phyloP scores from a whole-genome alignment of 2,797 vertebrate genomes.

The Loris lydekkerianus region DNA sequence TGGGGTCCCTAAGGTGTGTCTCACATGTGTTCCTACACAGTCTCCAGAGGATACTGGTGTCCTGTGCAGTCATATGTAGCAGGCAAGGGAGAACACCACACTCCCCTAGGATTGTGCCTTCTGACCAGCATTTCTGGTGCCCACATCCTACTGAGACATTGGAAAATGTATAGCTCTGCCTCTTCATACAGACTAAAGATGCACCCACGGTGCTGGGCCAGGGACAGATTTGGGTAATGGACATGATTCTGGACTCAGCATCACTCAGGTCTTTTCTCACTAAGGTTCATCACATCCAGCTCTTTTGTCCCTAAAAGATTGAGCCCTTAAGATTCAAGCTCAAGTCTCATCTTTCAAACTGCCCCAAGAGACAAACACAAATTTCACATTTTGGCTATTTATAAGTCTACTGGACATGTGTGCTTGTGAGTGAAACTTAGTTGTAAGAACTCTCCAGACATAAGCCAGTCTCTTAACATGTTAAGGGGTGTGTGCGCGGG shows the following conservation, averaged over 20 bases:
- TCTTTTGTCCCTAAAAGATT: background rate
- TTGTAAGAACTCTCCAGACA: background rate
- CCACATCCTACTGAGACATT: background rate
- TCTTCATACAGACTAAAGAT: background rate
- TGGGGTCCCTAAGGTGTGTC: background rate
- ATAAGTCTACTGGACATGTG: background rate
- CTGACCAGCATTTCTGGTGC: background rate
- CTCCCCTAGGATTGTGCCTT: background rate
- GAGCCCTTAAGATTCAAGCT: too few relatives aligned
- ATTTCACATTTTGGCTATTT: background rate
- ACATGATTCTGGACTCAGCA: background rate
- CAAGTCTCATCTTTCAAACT: background rate
- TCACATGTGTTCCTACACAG: background rate
- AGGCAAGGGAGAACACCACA: background rate
- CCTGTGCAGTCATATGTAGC: background rate
- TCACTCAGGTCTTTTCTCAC: background rate
- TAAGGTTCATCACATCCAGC: background rate
- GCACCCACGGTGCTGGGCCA: background rate
- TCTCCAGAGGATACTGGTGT: background rate
- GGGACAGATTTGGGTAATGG: background rate
- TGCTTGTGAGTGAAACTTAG: slow-evolving; percentile 4
- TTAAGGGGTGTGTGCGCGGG: background rate
- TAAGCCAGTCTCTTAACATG: background rate
- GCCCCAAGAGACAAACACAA: background rate
- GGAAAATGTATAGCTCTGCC: background rate